phyloP scores from a whole-genome alignment of 1,140 invertebrate genomes.

The Caerostris extrusa region DNA sequence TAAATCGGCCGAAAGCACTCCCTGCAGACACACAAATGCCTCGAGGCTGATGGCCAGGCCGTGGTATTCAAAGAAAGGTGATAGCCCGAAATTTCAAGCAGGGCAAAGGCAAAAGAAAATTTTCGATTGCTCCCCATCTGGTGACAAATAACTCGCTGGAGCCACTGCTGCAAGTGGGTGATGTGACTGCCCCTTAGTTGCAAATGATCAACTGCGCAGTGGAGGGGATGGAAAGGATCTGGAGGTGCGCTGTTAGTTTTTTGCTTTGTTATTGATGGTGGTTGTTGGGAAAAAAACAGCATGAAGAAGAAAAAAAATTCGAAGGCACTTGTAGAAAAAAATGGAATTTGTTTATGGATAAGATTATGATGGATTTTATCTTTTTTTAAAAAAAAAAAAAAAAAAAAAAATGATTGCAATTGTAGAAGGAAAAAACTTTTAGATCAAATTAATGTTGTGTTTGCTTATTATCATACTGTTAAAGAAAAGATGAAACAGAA shows the following conservation, averaged over 20 bases:
- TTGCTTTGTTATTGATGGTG: neutral
- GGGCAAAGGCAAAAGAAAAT: neutral
- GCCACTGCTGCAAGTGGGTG: neutral
- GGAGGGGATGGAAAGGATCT: neutral
- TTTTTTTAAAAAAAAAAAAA: too few species aligned
- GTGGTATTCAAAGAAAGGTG: slow-evolving; percentile 55
- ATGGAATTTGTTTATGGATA: neutral
- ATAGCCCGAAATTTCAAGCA: slow-evolving; percentile 41
- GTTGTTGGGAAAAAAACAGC: neutral
- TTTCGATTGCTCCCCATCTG: slow-evolving; percentile 30
- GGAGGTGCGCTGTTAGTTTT: neutral
- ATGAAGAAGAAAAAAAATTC: too few species aligned
- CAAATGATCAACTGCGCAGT: slow-evolving; percentile 38
- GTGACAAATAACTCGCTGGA: slow-evolving; percentile 42
- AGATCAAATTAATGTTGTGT: too few species aligned
- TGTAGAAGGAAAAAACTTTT: too few species aligned
- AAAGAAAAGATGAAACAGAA: too few species aligned
- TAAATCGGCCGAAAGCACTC: slow-evolving; percentile 5
- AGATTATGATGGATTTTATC: neutral
- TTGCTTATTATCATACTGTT: too few species aligned
- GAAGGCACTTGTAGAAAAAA: too few species aligned
- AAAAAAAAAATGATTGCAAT: too few species aligned
- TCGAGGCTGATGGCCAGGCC: neutral
- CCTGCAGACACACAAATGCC: slow-evolving; percentile 8
- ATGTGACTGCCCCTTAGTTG: slow-evolving; percentile 57